Evolutionary conservation across 2,113 vertebrate species (phyloP).

Genomic region (Mesoclemmys tuberculata): DNA sequence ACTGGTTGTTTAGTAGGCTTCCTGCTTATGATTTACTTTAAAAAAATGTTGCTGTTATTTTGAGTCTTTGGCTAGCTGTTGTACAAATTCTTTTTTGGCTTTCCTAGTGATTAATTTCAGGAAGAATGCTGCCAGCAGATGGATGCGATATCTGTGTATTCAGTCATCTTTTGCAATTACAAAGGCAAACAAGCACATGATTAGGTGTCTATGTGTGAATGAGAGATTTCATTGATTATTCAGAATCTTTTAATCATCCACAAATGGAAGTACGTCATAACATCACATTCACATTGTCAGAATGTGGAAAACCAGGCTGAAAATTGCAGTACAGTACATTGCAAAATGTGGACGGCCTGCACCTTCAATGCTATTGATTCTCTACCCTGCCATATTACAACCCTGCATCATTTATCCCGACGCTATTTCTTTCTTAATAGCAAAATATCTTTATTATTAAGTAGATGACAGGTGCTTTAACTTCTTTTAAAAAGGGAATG

Average conservation of each 20-base stretch:
- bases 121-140: neutral
- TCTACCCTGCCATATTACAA: neutral
- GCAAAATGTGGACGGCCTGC: neutral
- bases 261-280: neutral
- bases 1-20: too few relatives aligned
- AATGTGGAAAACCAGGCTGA: neutral
- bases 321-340: neutral
- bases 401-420: constrained; percentile 7
- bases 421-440: constrained; percentile 21
- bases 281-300: neutral
- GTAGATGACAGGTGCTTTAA: constrained; percentile 20
- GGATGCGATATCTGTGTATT: accelerated
- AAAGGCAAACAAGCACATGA: neutral
- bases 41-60: too few relatives aligned
- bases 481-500: constrained; percentile 26
- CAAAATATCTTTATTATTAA: constrained; percentile 23
- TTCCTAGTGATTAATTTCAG: neutral
- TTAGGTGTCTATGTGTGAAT: neutral
- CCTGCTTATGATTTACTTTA: too few relatives aligned
- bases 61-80: too few relatives aligned
- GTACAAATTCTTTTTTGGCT: too few relatives aligned
- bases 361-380: neutral
- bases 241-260: neutral
- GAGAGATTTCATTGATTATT: neutral
- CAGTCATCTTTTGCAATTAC: neutral